Percentiles rank a stretch among this genome's conserved stretches.
Evolutionary conservation across 2,888 invertebrate genomes (phyloP).

Genomic region (Camptogramma bilineatum): DNA sequence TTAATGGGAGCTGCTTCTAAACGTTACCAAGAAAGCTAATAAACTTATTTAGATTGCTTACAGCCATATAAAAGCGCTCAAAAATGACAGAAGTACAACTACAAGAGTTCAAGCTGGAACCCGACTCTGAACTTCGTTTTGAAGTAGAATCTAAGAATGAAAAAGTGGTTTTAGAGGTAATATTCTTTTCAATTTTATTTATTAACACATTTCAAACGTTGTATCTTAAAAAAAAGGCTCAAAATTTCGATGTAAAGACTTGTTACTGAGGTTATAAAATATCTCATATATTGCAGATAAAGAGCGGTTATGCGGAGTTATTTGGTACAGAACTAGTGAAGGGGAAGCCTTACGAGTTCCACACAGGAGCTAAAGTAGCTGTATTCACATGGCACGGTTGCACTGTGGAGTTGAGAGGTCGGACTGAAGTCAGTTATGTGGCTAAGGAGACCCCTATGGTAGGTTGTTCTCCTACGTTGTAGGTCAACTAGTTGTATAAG

Average conservation of each 20-base stretch:
- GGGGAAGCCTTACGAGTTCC: conserved; percentile 96
- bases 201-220: background rate
- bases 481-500: too few species aligned
- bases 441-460: conserved; percentile 99
- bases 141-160: conserved; percentile 96
- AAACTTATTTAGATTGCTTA: background rate
- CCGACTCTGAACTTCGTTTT: conserved; percentile 96
- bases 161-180: conserved; percentile 91
- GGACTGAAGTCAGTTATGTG: conserved; percentile 96
- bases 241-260: background rate
- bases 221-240: background rate
- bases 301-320: conserved; percentile 96
- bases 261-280: conserved; percentile 25
- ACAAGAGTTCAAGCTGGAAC: conserved; percentile 93
- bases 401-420: conserved; percentile 92
- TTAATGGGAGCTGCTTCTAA: too few species aligned
- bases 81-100: conserved; percentile 80
- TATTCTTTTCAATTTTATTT: background rate
- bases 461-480: too few species aligned
- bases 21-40: background rate
- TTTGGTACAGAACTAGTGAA: conserved; percentile 98
- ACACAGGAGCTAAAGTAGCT: conserved; percentile 96
- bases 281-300: conserved; percentile 84
- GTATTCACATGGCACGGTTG: conserved; percentile 99
- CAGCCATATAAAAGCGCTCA: background rate